Conservation (phyloP, 2,888 invertebrate genomes). For the Spilarctia lutea region DNA sequence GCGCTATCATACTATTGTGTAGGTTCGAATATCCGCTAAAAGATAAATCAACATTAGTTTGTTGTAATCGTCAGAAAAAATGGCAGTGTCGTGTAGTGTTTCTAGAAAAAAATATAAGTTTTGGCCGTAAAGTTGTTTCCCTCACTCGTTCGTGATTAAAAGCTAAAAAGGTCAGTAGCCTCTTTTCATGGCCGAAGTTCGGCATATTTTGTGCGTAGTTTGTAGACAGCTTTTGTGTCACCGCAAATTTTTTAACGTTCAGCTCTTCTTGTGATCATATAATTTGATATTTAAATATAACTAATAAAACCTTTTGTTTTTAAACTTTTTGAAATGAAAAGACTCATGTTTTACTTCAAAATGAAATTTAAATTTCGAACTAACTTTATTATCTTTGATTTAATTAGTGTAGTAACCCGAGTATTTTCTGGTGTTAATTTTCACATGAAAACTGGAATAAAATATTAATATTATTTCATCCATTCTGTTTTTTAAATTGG, state of each 20-base stretch:
- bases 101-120: not conserved
- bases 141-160: constrained; percentile 16
- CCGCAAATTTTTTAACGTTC: not conserved
- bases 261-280: not conserved
- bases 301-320: not conserved
- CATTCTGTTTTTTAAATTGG: not conserved
- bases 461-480: not conserved
- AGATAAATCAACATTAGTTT: constrained; percentile 20
- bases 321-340: not conserved
- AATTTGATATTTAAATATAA: not conserved
- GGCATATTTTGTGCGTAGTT: not conserved
- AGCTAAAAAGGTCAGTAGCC: constrained; percentile 43
- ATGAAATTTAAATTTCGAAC: not conserved
- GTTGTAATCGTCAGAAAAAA: constrained; percentile 4
- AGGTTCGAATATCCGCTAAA: constrained; percentile 33
- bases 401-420: not conserved
- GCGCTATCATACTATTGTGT: constrained; percentile 39
- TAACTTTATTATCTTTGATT: not conserved
- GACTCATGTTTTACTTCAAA: not conserved
- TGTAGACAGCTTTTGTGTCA: not conserved
- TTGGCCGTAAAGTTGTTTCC: constrained; percentile 24
- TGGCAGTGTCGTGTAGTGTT: constrained; percentile 8
- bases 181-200: constrained; percentile 13
- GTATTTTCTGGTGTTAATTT: not conserved
- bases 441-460: not conserved